Evolutionary conservation across 1,140 invertebrate genomes (phyloP).

Genomic region (Anagrus nilaparvatae): DNA sequence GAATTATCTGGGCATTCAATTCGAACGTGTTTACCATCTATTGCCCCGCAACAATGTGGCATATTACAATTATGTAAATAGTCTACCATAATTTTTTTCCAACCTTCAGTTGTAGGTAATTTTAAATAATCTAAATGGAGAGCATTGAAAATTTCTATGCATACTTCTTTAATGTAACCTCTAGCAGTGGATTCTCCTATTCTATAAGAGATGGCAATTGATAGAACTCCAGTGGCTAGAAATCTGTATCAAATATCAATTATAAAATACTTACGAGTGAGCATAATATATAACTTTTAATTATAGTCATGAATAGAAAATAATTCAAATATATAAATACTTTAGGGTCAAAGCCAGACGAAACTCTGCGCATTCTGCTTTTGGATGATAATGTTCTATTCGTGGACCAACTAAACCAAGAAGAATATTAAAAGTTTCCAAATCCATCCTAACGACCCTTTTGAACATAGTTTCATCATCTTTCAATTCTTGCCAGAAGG

Average conservation of each 20-base stretch:
- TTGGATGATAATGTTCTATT: not conserved
- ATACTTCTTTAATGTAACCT: no score
- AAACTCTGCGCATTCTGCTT: constrained; percentile 6
- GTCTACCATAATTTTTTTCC: constrained; percentile 4
- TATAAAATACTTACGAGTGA: no score
- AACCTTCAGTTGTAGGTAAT: not conserved
- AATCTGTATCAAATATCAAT: no score
- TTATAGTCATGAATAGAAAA: not conserved
- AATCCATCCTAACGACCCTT: constrained; percentile 4
- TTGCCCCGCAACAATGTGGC: constrained; percentile 11
- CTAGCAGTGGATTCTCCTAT: no score
- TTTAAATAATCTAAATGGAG: no score
- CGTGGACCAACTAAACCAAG: not conserved
- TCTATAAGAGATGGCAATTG: no score
- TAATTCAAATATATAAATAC: not conserved
- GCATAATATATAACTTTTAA: no score
- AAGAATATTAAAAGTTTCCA: not conserved
- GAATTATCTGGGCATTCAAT: constrained; percentile 7
- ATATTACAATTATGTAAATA: constrained; percentile 5
- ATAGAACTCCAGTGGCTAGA: no score
- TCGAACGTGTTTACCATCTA: constrained; percentile 12
- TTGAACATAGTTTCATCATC: not conserved
- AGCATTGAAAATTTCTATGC: no score
- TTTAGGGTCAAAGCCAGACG: constrained; percentile 6
- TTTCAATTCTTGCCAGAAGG: constrained; percentile 4